phyloP scores from a whole-genome alignment of 1,140 invertebrate genomes.

The Diprion similis region DNA sequence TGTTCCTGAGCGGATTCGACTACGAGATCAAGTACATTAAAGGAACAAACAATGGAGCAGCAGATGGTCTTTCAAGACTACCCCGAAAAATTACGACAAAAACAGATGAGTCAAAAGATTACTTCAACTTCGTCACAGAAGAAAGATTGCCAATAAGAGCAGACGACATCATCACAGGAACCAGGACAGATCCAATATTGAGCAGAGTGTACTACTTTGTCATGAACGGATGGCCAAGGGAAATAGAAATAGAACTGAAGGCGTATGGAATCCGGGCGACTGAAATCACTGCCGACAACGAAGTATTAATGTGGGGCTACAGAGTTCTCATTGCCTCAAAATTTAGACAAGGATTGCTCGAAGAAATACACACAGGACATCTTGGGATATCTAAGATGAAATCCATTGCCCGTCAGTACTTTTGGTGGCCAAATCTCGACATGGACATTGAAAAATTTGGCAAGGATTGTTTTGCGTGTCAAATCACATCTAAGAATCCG shows the following conservation, averaged over 20 bases:
- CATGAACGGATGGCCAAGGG: too few relatives aligned
- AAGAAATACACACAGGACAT: conserved; percentile 21
- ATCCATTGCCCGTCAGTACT: conserved; percentile 48
- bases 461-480: conserved; percentile 24
- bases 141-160: neutral
- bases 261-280: too few relatives aligned
- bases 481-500: conserved; percentile 20
- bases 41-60: conserved; percentile 16
- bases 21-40: conserved; percentile 18
- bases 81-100: too few relatives aligned
- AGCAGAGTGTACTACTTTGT: too few relatives aligned
- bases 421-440: conserved; percentile 59
- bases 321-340: neutral
- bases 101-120: neutral
- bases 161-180: neutral
- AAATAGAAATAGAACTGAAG: too few relatives aligned
- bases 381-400: conserved; percentile 61
- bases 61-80: conserved; percentile 25
- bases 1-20: conserved; percentile 12
- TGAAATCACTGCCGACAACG: too few relatives aligned
- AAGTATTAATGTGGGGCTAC: neutral
- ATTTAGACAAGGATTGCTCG: neutral
- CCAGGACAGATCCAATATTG: neutral
- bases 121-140: neutral
- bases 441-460: conserved; percentile 44